Base-by-base conservation (phyloP, 1,140 invertebrate species). In the Dufourea novaeangliae region DNA sequence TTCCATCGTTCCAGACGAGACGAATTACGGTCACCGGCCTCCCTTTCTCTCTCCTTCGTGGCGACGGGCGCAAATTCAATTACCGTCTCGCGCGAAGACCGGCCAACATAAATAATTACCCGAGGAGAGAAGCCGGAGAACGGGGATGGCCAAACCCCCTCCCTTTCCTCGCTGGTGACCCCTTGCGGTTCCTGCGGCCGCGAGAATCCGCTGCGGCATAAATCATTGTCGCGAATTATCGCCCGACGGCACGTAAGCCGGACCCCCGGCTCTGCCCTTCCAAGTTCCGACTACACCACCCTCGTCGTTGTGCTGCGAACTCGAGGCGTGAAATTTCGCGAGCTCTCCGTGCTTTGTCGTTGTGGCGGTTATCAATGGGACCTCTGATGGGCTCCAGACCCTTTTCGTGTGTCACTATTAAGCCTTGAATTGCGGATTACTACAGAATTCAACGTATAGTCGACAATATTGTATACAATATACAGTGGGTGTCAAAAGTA, bases 181-280 rank as follows among this genome's bases (percentile, higher is more conserved):
- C 78, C 54, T 77, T 70, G 82, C 57, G 82, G 82, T 77, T 75
- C 46, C 27, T 79, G 83, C 29, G 83, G 82, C 72, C 78, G 78
- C 78, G 66, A 84, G 78, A 84, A 80, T 84, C 83, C 72, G 72
- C 63, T 77, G 68, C 64, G 75, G 50, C 78, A 71, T 84, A 84
- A 84, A 84, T 84, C 83, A 84, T 84, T 75, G 82, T 77, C 56
- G 54, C 68, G 63, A 83, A 84, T 84, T 80, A 84, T 84, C 82
- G 71, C 34, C 41, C 63, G 17, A 20, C 39, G 50, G 52, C 82
- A 66, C 67, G 62, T 41, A 52, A 83, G 12, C 57, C 34, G 8
- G 17, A 7, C 20, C 46, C 20, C 20, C 20, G n/a, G 20, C 5
- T n/a, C 20, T 17, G 5, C 20, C 46, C 46, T 50, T 2, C 34